These are phyloP conservation scores for Muntiacus muntjak DNA, from an alignment of 2,113 vertebrate genomes.

Conservation along the genomic window DNA sequence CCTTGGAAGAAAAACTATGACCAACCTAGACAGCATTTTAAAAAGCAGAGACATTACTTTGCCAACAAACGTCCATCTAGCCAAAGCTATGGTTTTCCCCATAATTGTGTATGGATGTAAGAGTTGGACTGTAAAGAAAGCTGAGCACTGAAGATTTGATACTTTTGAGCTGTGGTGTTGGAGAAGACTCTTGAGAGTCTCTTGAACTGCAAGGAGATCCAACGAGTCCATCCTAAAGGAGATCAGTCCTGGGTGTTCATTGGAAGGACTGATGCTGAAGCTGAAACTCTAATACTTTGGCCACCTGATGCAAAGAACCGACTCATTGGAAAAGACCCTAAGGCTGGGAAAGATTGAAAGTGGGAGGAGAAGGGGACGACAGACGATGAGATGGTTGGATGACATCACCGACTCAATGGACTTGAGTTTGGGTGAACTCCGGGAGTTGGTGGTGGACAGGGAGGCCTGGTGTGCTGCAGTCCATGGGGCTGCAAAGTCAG, in stretches of 20 bases:
- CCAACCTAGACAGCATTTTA: not conserved
- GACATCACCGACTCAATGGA: not conserved
- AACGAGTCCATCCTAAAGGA: not conserved
- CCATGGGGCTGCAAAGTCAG: not conserved
- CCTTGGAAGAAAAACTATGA: not conserved
- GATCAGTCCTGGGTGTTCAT: not conserved
- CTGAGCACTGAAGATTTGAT: accelerated
- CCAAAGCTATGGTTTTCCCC: not conserved
- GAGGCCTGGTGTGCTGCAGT: not conserved
- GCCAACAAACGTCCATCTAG: not conserved
- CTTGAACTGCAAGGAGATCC: not conserved
- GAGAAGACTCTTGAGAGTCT: not conserved
- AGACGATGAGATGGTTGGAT: not conserved
- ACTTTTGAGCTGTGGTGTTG: not conserved
- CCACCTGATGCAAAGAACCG: not conserved
- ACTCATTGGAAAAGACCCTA: not conserved
- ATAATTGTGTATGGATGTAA: not conserved
- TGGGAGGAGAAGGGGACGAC: not conserved
- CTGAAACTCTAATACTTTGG: not conserved
- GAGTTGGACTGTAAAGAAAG: not conserved
- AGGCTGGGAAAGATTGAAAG: not conserved
- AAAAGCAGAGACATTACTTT: not conserved
- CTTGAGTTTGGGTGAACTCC: not conserved
- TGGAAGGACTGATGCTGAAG: not conserved
- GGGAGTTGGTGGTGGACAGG: not conserved